Conservation (phyloP, 2,113 vertebrate genomes). For the Solenodon paradoxus region DNA sequence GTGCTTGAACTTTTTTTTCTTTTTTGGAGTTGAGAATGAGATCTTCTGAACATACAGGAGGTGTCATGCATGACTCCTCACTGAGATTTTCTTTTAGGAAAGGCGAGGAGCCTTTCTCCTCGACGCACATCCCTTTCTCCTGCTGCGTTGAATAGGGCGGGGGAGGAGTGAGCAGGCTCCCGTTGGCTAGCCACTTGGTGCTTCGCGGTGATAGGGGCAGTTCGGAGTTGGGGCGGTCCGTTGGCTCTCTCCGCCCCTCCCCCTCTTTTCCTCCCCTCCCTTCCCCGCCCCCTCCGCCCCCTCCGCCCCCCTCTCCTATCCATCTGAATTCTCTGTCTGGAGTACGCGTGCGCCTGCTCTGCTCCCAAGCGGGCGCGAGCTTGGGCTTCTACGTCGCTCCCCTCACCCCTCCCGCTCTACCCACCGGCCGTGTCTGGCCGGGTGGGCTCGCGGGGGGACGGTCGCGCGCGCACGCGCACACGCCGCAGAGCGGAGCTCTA, state of each 20-base stretch:
- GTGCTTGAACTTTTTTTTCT: background rate
- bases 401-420: constrained; percentile 54
- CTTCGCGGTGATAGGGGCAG: constrained; percentile 7
- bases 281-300: background rate
- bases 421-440: background rate
- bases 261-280: constrained; percentile 2
- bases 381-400: constrained; percentile 14
- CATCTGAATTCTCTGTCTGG: constrained; percentile 47
- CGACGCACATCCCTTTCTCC: constrained; percentile 56
- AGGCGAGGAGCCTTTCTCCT: constrained; percentile 44
- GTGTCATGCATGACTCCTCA: background rate
- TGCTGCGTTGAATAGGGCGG: constrained; percentile 32
- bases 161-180: constrained; percentile 1
- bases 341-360: constrained; percentile 62
- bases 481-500: constrained; percentile 6
- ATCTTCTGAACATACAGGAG: background rate
- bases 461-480: constrained; percentile 57
- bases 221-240: background rate
- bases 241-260: constrained; percentile 57
- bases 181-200: background rate
- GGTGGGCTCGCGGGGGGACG: constrained; percentile 62
- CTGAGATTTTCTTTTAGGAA: constrained; percentile 18
- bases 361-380: constrained; percentile 47
- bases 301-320: constrained; percentile 10
- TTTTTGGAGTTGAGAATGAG: background rate